A percentile compares a stretch with the other conserved stretches of the same genome.
phyloP scores from a whole-genome alignment of 2,888 invertebrate species.

The Agonopterix alstromeriana region DNA sequence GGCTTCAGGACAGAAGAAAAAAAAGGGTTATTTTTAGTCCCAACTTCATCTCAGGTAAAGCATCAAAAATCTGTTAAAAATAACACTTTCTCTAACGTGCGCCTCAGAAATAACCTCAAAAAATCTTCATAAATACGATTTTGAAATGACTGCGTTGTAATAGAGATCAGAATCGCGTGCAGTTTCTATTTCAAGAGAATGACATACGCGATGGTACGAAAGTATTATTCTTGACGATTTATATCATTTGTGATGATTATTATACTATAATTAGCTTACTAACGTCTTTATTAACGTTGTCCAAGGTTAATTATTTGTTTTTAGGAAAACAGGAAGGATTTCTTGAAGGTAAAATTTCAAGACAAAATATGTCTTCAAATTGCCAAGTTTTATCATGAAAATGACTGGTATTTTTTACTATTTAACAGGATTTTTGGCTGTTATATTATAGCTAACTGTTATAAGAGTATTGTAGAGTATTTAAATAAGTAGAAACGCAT shows the following conservation, averaged over 20 bases:
- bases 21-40: not conserved
- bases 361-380: not conserved
- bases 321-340: slow-evolving; percentile 4
- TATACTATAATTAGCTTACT: not conserved
- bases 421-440: not conserved
- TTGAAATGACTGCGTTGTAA: not conserved
- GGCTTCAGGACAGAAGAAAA: no score
- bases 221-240: not conserved
- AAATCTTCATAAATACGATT: not conserved
- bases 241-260: not conserved
- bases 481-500: slow-evolving; percentile 2
- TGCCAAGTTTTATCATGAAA: no score
- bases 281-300: not conserved
- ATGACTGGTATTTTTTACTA: no score
- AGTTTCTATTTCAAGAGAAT: slow-evolving; percentile 1
- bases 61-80: not conserved
- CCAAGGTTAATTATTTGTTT: slow-evolving; percentile 2
- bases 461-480: not conserved
- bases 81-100: not conserved
- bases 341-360: slow-evolving; percentile 2
- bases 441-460: not conserved
- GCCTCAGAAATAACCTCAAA: slow-evolving; percentile 1
- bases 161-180: not conserved
- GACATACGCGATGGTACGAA: slow-evolving; percentile 1
- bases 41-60: not conserved